Evolutionary conservation across 1,140 invertebrate species (phyloP).

Genomic region (Ostrea edulis): DNA sequence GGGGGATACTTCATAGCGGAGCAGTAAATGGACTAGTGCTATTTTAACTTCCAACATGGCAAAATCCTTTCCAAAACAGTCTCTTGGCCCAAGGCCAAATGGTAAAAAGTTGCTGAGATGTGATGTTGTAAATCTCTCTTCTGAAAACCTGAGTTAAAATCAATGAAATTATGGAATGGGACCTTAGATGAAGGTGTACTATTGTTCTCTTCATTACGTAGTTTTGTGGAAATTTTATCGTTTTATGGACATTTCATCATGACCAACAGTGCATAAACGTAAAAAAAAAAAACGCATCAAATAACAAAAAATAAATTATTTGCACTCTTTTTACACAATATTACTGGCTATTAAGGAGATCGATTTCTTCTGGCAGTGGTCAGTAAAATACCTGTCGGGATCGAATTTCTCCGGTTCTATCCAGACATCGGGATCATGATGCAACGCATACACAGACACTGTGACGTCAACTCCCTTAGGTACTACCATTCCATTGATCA

Average conservation of each 20-base stretch:
- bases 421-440: conserved; percentile 79
- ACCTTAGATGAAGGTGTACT: background rate
- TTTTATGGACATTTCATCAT: background rate
- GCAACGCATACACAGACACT: conserved; percentile 82
- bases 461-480: conserved; percentile 72
- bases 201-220: background rate
- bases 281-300: background rate
- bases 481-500: conserved; percentile 74
- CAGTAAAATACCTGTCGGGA: conserved; percentile 73
- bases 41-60: conserved; percentile 71
- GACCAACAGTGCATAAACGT: background rate
- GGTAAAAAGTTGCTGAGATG: conserved; percentile 63
- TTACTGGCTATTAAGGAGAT: background rate
- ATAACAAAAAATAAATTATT: background rate
- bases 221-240: too few species aligned
- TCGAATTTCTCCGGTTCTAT: conserved; percentile 79
- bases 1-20: conserved; percentile 50
- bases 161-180: background rate
- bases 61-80: conserved; percentile 78
- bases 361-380: background rate
- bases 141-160: conserved; percentile 56
- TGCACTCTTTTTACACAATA: background rate
- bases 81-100: conserved; percentile 77
- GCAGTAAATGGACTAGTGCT: conserved; percentile 56
- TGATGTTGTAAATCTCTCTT: conserved; percentile 53